phyloP scores from a whole-genome alignment of 2,113 vertebrate genomes.

The Caranx ignobilis region DNA sequence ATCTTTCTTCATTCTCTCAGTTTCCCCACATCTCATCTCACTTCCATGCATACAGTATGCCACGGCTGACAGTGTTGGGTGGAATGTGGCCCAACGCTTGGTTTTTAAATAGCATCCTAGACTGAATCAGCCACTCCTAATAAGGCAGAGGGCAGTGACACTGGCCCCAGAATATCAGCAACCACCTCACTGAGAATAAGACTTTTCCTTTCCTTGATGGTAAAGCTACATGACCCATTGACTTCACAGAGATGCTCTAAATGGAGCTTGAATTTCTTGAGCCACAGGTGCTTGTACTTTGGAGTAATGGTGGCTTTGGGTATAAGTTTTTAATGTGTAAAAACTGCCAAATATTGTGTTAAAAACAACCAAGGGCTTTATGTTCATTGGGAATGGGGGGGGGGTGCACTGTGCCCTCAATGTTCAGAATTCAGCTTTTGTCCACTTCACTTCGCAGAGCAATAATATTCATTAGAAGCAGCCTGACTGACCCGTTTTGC shows the following conservation, averaged over 20 bases:
- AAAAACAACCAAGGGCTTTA: background rate
- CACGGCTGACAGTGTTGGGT: constrained; percentile 65
- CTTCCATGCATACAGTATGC: constrained; percentile 41
- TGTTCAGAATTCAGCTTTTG: background rate
- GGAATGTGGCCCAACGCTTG: constrained; percentile 79
- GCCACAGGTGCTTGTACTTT: constrained; percentile 18
- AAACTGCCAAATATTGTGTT: background rate
- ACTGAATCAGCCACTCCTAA: constrained; percentile 78
- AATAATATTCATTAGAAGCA: background rate
- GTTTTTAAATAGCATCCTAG: constrained; percentile 85
- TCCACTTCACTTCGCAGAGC: background rate
- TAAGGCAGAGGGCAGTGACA: constrained; percentile 78
- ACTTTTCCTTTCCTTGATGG: constrained; percentile 50
- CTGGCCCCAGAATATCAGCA: constrained; percentile 81
- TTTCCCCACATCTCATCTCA: constrained; percentile 45
- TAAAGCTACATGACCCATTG: background rate
- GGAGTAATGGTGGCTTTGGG: background rate
- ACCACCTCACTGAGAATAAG: constrained; percentile 72
- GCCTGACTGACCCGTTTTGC: too few relatives aligned
- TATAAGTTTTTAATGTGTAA: constrained; percentile 1
- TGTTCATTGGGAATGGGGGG: background rate
- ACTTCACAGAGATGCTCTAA: background rate
- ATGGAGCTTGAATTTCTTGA: background rate
- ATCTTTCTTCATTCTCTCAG: background rate
- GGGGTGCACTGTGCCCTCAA: background rate